A percentile compares a stretch with the other conserved stretches of the same genome.
These are phyloP conservation scores for Ctenomys sociabilis DNA, from an alignment of 2,113 vertebrate genomes.

Conservation along the genomic window DNA sequence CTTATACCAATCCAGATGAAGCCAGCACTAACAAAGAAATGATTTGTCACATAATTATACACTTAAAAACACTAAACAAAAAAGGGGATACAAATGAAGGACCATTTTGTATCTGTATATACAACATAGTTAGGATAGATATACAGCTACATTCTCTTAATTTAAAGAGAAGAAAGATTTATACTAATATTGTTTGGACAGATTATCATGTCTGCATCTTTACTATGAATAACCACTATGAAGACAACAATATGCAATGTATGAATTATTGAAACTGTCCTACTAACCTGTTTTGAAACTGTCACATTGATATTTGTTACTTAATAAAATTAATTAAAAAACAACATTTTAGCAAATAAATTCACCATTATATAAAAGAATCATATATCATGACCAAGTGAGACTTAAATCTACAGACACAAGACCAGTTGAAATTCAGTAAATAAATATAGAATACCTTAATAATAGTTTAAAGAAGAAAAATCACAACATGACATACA, in stretches of 20 bases:
- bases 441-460: not conserved
- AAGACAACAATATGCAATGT: too few species aligned
- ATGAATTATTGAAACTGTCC: too few species aligned
- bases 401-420: slow-evolving; percentile 25
- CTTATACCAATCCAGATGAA: slow-evolving; percentile 37
- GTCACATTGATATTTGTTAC: too few species aligned
- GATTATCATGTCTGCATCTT: too few species aligned
- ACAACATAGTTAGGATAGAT: too few species aligned
- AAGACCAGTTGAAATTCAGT: slow-evolving; percentile 2
- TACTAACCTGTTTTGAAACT: too few species aligned
- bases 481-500: slow-evolving; percentile 10
- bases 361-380: slow-evolving; percentile 17
- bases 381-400: not conserved
- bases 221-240: too few species aligned
- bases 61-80: not conserved
- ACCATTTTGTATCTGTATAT: too few species aligned
- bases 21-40: not conserved
- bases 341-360: slow-evolving; percentile 55
- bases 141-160: too few species aligned
- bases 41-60: slow-evolving; percentile 11
- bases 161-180: too few species aligned
- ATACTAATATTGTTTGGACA: too few species aligned
- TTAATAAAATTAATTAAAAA: not conserved
- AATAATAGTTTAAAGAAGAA: slow-evolving; percentile 46
- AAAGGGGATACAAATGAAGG: too few species aligned